Percentiles rank a stretch among this genome's conserved stretches.
These are phyloP conservation scores for Lateolabrax maculatus DNA, from an alignment of 2,797 vertebrate genomes.

Conservation along the genomic window DNA sequence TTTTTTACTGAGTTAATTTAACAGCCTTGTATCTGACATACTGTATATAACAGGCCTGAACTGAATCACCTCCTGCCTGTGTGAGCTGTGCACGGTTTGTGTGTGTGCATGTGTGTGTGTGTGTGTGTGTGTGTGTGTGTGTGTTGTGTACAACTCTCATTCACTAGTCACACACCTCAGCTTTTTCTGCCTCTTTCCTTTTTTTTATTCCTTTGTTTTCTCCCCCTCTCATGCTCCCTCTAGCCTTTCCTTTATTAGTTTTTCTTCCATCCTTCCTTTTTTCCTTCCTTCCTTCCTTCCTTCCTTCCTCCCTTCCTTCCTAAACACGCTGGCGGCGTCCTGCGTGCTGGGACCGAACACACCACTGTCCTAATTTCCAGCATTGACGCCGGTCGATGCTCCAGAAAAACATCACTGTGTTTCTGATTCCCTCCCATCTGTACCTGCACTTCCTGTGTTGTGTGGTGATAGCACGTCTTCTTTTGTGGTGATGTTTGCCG, in stretches of 20 bases:
- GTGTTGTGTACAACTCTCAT: slow-evolving; percentile 7
- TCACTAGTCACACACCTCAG: neutral
- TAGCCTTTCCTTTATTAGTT: neutral
- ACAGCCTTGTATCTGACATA: slow-evolving; percentile 7
- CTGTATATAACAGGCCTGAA: neutral
- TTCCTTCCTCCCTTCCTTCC: neutral
- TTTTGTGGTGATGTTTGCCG: neutral
- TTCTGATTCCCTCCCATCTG: neutral
- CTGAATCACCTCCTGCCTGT: slow-evolving; percentile 19
- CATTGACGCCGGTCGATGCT: neutral
- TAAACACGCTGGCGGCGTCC: neutral
- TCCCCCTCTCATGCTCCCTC: neutral
- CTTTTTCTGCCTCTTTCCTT: neutral
- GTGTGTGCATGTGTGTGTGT: slow-evolving; percentile 2
- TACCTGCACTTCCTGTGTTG: neutral
- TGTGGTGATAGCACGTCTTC: neutral
- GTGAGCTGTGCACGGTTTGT: neutral
- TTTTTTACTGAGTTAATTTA: slow-evolving; percentile 22
- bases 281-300: too few relatives aligned
- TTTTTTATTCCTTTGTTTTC: neutral
- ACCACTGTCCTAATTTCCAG: neutral
- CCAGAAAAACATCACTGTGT: neutral
- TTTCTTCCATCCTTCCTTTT: neutral
- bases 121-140: neutral
- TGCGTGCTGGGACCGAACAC: neutral